A percentile compares a stretch with the other conserved stretches of the same genome.
These are phyloP conservation scores for Aporophyla lueneburgensis DNA, from an alignment of 2,888 invertebrate genomes.

Conservation along the genomic window DNA sequence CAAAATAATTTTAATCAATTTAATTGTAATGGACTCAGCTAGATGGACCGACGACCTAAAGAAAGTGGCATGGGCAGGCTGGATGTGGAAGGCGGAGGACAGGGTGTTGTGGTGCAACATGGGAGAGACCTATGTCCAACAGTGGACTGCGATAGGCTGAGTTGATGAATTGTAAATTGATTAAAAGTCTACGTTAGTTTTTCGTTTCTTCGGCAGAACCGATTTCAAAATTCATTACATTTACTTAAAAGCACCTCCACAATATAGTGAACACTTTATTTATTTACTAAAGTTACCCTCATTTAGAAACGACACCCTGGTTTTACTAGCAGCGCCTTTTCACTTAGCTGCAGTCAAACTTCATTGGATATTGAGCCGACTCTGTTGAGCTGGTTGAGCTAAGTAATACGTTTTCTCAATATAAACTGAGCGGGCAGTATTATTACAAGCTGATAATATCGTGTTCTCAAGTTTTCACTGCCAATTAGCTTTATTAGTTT, in stretches of 20 bases:
- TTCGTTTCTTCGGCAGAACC: background rate
- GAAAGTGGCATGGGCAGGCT: too few relatives aligned
- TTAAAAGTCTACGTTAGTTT: background rate
- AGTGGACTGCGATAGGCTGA: too few relatives aligned
- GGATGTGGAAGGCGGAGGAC: too few relatives aligned
- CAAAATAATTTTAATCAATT: background rate
- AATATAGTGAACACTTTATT: constrained; percentile 15
- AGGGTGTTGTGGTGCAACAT: too few relatives aligned
- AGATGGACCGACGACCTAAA: too few relatives aligned
- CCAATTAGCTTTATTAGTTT: constrained; percentile 11
- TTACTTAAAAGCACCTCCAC: background rate
- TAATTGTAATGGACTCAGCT: too few relatives aligned
- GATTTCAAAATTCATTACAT: background rate
- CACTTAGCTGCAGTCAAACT: constrained; percentile 47
- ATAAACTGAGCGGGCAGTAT: constrained; percentile 18
- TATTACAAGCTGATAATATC: constrained; percentile 32
- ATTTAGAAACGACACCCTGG: constrained; percentile 13
- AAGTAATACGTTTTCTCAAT: constrained; percentile 21
- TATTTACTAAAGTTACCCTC: constrained; percentile 13
- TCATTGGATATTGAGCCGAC: constrained; percentile 29
- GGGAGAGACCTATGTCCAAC: too few relatives aligned
- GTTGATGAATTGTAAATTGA: too few relatives aligned
- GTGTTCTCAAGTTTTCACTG: constrained; percentile 28
- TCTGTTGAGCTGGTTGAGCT: constrained; percentile 18
- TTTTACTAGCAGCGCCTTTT: constrained; percentile 21